Conservation (phyloP, 2,888 invertebrate species). For the Agrilus mali region DNA sequence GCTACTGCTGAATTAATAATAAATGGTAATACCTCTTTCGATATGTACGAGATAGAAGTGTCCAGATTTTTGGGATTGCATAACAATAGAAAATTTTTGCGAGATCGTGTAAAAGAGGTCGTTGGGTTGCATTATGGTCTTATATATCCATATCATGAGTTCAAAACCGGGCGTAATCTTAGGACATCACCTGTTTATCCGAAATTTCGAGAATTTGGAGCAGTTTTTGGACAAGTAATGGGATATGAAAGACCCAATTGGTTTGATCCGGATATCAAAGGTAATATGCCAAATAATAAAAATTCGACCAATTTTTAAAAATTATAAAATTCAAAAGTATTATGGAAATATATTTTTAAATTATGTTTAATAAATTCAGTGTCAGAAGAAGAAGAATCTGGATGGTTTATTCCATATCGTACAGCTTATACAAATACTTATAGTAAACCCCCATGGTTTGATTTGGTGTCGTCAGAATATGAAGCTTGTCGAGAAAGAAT, state of each 20-base stretch:
- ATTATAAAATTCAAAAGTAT: background rate
- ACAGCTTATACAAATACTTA: constrained; percentile 74
- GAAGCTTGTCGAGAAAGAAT: constrained; percentile 86
- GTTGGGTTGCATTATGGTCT: constrained; percentile 79
- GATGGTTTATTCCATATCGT: constrained; percentile 45
- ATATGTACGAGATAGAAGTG: constrained; percentile 82
- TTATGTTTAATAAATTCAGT: constrained; percentile 2
- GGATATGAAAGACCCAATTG: constrained; percentile 93
- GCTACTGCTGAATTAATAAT: constrained; percentile 80
- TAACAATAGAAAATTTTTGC: constrained; percentile 85
- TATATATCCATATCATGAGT: constrained; percentile 76
- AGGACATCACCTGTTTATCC: constrained; percentile 93
- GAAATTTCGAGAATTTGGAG: constrained; percentile 78
- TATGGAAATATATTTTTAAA: too few relatives aligned
- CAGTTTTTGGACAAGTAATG: constrained; percentile 94
- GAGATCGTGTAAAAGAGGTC: constrained; percentile 84
- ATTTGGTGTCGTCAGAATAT: constrained; percentile 77
- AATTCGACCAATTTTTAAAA: background rate
- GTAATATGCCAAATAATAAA: constrained; percentile 19
- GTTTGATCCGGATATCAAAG: constrained; percentile 53
- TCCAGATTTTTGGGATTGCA: constrained; percentile 85
- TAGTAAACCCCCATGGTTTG: constrained; percentile 89
- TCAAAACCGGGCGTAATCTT: constrained; percentile 75
- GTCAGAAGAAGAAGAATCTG: constrained; percentile 26
- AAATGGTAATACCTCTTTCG: constrained; percentile 65